Evolutionary conservation across 1,140 invertebrate species (phyloP), one percentile per base, ranked within the genome.

Genomic region (Papilio xuthus): DNA sequence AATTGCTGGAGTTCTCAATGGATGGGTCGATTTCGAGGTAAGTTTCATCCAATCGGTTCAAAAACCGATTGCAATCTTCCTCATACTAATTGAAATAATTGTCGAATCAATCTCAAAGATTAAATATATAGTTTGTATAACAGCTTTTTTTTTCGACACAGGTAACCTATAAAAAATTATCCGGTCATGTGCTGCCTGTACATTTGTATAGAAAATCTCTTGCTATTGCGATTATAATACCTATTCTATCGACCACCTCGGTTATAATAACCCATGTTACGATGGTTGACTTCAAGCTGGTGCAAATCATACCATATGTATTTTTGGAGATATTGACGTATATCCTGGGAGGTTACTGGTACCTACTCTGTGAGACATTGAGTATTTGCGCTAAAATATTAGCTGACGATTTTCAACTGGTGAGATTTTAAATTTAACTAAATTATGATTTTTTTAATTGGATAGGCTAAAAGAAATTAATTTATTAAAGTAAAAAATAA

Each of bases 281-380:
- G 7, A 96, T 96, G 95, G 94, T 95, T 1, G 94, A 96, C 85
- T 95, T 96, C 83, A 94, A 94, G 82, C 83, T 95, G 3, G 87
- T 95, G 76, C 95, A 96, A 86, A 94, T 96, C 7, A 86, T 96
- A 44, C 96, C 96, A 1, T 96, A 96, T 79, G 95, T 96, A 70
- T 96, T 95, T 81, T 88, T 96, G 78, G 96, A 96, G 85, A 95
- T 95, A 47, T 82, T 96, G 9, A 96, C 95, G 0, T 96, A 95
- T 77, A 94, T 96, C 80, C 83, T 96, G 83, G 95, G 95, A 1
- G 95, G 95, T 3, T 95, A 95, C 87, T 95, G 95, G 95, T 96
- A 95, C 84, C 88, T 96, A 0, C 93, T 96, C 20, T 96, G 95
- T 81, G 95, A 96, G 82, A 90, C 94, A 0, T 93, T 96, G 23